A percentile compares a stretch with the other conserved stretches of the same genome.
These are phyloP conservation scores for Tinamus guttatus DNA, from an alignment of 2,113 vertebrate species.

Conservation along the genomic window DNA sequence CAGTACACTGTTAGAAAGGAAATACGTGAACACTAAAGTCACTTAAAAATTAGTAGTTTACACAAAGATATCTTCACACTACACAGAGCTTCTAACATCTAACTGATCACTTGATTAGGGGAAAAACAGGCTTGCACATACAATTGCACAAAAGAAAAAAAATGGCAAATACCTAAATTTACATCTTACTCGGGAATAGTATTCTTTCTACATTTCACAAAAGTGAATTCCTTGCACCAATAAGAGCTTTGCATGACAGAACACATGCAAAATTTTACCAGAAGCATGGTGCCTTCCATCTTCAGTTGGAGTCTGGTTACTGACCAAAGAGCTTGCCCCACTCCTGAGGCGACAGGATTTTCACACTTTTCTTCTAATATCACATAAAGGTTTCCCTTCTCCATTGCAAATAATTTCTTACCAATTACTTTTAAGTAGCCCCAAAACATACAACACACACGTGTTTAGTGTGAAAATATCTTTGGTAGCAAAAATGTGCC, in stretches of 20 bases:
- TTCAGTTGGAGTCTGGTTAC: background rate
- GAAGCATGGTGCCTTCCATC: background rate
- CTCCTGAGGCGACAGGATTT: background rate
- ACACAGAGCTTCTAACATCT: background rate
- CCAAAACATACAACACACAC: background rate
- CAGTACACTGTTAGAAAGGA: slow-evolving; percentile 6
- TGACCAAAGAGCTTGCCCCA: background rate
- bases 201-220: background rate
- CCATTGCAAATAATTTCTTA: background rate
- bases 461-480: slow-evolving; percentile 81
- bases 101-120: background rate
- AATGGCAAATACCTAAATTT: background rate
- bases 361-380: background rate
- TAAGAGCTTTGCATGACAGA: background rate
- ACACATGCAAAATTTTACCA: background rate
- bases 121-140: background rate
- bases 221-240: background rate
- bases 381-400: background rate
- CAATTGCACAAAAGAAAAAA: background rate
- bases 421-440: background rate
- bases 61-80: slow-evolving; percentile 85
- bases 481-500: slow-evolving; percentile 67
- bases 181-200: background rate
- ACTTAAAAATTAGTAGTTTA: slow-evolving; percentile 15
- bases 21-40: background rate